phyloP scores from a whole-genome alignment of 2,888 invertebrate species.

The Dryococelus australis region DNA sequence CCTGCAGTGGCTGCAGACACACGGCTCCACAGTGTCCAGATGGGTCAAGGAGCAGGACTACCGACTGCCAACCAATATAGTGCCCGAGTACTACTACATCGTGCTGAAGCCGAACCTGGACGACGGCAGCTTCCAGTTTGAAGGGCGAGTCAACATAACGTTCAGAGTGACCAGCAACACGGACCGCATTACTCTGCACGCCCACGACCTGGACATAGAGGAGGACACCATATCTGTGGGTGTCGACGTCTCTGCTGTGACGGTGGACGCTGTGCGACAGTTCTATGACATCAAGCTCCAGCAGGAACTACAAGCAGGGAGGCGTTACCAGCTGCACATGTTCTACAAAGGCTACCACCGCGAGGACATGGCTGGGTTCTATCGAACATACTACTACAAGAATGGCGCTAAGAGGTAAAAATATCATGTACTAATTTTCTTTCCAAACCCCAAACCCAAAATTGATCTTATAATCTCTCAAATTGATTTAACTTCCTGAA shows the following conservation, averaged over 20 bases:
- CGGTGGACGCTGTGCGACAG: not conserved
- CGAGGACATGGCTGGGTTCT: slow-evolving; percentile 47
- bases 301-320: not conserved
- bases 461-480: too few relatives aligned
- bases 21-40: not conserved
- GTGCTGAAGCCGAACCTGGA: slow-evolving; percentile 19
- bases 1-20: slow-evolving; percentile 6
- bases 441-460: too few relatives aligned
- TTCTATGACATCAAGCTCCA: slow-evolving; percentile 4
- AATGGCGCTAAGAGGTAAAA: slow-evolving; percentile 19
- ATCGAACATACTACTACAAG: slow-evolving; percentile 46
- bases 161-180: slow-evolving; percentile 69
- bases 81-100: slow-evolving; percentile 16
- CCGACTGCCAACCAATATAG: not conserved
- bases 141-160: slow-evolving; percentile 19
- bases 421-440: too few relatives aligned
- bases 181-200: slow-evolving; percentile 51
- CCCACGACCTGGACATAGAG: slow-evolving; percentile 35
- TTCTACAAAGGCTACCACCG: slow-evolving; percentile 42
- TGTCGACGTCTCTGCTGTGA: not conserved
- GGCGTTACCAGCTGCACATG: not conserved
- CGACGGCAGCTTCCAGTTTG: slow-evolving; percentile 18
- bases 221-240: not conserved
- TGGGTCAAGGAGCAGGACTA: slow-evolving; percentile 38
- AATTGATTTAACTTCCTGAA: too few relatives aligned